Evolutionary conservation across 2,113 vertebrate genomes (phyloP).

Genomic region (Lynx canadensis): DNA sequence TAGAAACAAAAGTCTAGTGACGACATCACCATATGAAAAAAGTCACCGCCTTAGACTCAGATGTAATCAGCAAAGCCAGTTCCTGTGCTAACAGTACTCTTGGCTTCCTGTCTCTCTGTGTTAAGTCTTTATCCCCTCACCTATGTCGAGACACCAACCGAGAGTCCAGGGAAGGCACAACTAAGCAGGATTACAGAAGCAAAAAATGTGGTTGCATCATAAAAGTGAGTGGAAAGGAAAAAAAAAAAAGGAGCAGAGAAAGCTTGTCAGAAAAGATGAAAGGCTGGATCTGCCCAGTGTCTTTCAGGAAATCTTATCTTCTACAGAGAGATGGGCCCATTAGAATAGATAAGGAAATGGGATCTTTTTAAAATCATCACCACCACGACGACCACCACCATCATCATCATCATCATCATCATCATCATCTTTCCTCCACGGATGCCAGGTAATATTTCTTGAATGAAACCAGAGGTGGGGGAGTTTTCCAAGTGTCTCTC

Average conservation of each 20-base stretch:
- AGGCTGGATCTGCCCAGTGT: no score
- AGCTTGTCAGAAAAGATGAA: neutral
- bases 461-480: neutral
- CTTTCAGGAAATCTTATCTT: neutral
- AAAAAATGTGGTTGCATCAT: neutral
- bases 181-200: no score
- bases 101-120: neutral
- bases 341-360: neutral
- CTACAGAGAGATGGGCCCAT: neutral
- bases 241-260: neutral
- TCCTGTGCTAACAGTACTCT: neutral
- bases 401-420: no score
- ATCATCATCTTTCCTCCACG: neutral
- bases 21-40: neutral
- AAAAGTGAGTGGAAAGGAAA: neutral
- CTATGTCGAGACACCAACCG: fast-evolving
- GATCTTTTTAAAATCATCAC: neutral
- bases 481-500: neutral
- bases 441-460: neutral
- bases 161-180: neutral
- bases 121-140: neutral
- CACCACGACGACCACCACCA: no score
- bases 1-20: neutral
- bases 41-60: neutral
- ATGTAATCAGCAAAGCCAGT: fast-evolving